Evolutionary conservation across 2,113 vertebrate species (phyloP), one percentile per base, ranked within the genome.

Genomic region (Charadrius vociferus): DNA sequence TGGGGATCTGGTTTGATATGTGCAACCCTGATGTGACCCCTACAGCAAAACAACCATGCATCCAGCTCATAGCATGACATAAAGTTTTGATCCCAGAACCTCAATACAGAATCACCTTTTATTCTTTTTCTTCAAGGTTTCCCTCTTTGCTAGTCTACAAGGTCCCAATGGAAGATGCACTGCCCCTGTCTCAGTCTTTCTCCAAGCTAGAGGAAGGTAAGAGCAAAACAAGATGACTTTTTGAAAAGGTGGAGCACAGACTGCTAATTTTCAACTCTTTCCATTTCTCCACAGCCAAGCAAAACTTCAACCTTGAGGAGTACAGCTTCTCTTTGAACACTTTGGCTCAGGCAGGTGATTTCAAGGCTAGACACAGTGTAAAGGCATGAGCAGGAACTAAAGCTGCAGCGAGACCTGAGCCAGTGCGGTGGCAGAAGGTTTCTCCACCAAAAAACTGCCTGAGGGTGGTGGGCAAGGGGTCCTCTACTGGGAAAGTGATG

Each of bases 161-260:
- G 86, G 94, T 99, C 75, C 99, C 99, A 29, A 98, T 98, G 97
- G 98, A 98, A 80, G 99, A 99, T 22, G 99, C 99, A 5, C 92
- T 94, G 19, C 99, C 99, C n/a, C 98, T 99, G 59, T 98, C 99
- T 10, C 97, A 97, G 66, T 96, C 99, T n/a, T 99, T 99, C 97
- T 95, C 97, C 70, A 98, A 98, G 94, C 87, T 99, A 45, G 99
- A 99, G 95, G 98, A 95, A 53, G 98, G 99, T 99, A 97, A 98
- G 98, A 77, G 20, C 23, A 67, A 72, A 84, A 23, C 15, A n/a
- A 41, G 52, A 10, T 15, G 68, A 34, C 14, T 52, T 81, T 81
- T 62, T 21, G 4, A 30, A 58, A 87, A 52, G n/a, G 59, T 27
- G 27, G 41, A 77, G 18, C 39, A 52, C 30, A 4, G 9, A 11